These are phyloP conservation scores for Priocnemis perturbator DNA, from an alignment of 2,888 invertebrate species.

Conservation along the genomic window DNA sequence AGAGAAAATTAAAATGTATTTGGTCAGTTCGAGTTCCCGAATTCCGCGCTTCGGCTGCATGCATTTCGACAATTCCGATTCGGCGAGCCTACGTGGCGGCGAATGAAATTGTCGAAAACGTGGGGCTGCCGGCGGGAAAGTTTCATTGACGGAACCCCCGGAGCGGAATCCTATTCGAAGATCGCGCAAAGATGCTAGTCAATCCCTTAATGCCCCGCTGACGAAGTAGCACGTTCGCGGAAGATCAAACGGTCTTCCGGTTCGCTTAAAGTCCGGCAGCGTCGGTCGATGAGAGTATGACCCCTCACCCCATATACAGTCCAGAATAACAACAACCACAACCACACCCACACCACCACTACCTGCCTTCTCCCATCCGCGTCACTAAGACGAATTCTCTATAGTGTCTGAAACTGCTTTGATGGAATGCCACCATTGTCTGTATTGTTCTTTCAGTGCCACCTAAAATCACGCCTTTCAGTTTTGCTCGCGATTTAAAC, in stretches of 20 bases:
- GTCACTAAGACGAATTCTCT: conserved; percentile 27
- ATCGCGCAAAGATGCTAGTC: no score
- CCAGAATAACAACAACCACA: no score
- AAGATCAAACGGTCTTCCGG: background rate
- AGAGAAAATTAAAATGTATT: no score
- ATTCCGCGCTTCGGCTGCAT: no score
- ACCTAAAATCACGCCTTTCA: conserved; percentile 82
- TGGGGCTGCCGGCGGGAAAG: background rate
- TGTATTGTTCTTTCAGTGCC: conserved; percentile 77
- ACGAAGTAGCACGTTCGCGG: no score
- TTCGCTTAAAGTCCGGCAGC: background rate
- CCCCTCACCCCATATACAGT: background rate
- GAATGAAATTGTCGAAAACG: no score
- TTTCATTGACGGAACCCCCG: background rate
- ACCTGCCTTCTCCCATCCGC: conserved; percentile 1
- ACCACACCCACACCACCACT: no score
- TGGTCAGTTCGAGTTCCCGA: no score
- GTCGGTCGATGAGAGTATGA: background rate
- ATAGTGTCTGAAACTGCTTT: conserved; percentile 53
- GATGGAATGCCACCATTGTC: conserved; percentile 63
- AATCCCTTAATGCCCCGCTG: no score
- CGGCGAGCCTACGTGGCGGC: no score
- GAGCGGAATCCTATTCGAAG: background rate
- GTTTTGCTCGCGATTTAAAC: conserved; percentile 80
- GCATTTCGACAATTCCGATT: no score